Base-by-base conservation (phyloP, 2,113 vertebrate genomes). In the Morphnarchus princeps region DNA sequence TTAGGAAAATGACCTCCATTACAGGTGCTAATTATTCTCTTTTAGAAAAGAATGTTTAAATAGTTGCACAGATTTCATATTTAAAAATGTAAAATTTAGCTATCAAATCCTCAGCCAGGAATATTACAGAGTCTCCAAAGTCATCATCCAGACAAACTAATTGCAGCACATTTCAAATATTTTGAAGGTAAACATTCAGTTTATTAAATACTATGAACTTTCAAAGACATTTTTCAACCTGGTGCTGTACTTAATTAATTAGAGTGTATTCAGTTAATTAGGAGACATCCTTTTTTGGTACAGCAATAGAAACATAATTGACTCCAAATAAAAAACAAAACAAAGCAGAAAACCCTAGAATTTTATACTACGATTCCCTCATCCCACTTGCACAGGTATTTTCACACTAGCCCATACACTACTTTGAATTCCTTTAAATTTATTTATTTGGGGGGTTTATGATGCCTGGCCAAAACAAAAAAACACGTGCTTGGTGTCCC, bases 381-480 rank as follows among this genome's bases (percentile, higher is more conserved):
- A 31, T 61, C 15, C 14, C 9, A 40, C 6, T 67, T 72, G 13
- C 26, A 38, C 16, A 58, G 5, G 8, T 69, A n/a, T 45, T 83
- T 95, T 93, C 7, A 10, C 45, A 47, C 18, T 61, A 65, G 8
- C 7, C n/a, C 26, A 57, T 36, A 38, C 10, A 15, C 4, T 67
- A 40, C 34, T 19, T 6, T 13, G 26, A 42, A 47, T 63, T 70
- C 32, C 9, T 62, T 55, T 49, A 42, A 20, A 20, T 26, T 19
- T 29, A 11, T 77, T 32, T 49, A 17, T 45, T 28, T 12, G 0
- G 2, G 1, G 6, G 1, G 3, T 11, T 82, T 84, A n/a, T 72
- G 47, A 32, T 16, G 49, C 17, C n/a, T 38, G 42, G 18, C 19
- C 55, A 67, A 91, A 85, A 25, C 3, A 79, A 43, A 50, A 84